phyloP scores from a whole-genome alignment of 2,888 invertebrate genomes.

The Orthosia incerta region DNA sequence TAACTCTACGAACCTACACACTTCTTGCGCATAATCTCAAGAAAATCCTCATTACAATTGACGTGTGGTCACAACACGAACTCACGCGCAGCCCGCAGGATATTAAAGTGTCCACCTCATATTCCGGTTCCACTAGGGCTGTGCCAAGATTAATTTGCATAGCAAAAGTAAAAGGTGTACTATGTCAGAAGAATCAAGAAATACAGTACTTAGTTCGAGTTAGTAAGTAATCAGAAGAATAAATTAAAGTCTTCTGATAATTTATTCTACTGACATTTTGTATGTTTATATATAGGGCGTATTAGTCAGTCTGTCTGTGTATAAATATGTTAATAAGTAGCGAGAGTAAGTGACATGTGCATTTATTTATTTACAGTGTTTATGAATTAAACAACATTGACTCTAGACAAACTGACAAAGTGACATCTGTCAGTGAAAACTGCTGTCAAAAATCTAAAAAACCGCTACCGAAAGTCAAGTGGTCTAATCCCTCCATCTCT shows the following conservation, averaged over 20 bases:
- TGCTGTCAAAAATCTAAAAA: too few species aligned
- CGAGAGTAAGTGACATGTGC: slow-evolving; percentile 17
- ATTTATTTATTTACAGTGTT: background rate
- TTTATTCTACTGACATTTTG: slow-evolving; percentile 28
- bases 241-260: slow-evolving; percentile 39
- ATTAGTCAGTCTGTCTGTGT: slow-evolving; percentile 21
- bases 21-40: slow-evolving; percentile 37
- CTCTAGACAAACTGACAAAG: too few species aligned
- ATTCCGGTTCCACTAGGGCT: slow-evolving; percentile 77
- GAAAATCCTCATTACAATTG: slow-evolving; percentile 64
- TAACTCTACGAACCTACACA: background rate
- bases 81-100: slow-evolving; percentile 69
- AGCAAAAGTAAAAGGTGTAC: slow-evolving; percentile 47
- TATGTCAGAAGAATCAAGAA: slow-evolving; percentile 31
- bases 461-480: too few species aligned
- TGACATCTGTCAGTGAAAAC: too few species aligned
- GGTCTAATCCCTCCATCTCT: too few species aligned
- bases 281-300: slow-evolving; percentile 16
- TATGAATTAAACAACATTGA: too few species aligned
- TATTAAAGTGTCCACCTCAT: slow-evolving; percentile 77
- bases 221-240: slow-evolving; percentile 36
- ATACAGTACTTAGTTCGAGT: slow-evolving; percentile 22
- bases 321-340: slow-evolving; percentile 9
- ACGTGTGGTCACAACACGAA: slow-evolving; percentile 79
- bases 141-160: slow-evolving; percentile 45